phyloP scores from a whole-genome alignment of 2,797 vertebrate species.

The Rhyacichthys aspro region DNA sequence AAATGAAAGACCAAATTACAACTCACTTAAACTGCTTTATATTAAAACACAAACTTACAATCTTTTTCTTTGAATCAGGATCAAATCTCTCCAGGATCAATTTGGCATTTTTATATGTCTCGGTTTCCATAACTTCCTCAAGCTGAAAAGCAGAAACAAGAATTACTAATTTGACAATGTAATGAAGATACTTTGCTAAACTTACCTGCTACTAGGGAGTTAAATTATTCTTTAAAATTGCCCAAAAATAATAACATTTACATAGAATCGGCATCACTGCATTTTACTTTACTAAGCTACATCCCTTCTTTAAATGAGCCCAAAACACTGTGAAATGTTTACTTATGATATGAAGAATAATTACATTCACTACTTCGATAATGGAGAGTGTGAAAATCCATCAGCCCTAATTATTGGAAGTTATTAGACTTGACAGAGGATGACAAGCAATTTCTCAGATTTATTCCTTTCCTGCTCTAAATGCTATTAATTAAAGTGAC shows the following conservation, averaged over 20 bases:
- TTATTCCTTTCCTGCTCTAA: slow-evolving; percentile 95
- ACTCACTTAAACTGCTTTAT: not conserved
- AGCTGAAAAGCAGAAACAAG: slow-evolving; percentile 78
- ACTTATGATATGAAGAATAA: slow-evolving; percentile 99
- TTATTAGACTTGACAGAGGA: slow-evolving; percentile 99
- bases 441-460: slow-evolving; percentile 99
- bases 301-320: slow-evolving; percentile 86
- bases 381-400: slow-evolving; percentile 99
- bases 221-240: no score
- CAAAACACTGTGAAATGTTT: slow-evolving; percentile 95
- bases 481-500: slow-evolving; percentile 99
- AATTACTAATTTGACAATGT: not conserved
- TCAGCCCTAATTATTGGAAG: slow-evolving; percentile 99
- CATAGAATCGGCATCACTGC: slow-evolving; percentile 25
- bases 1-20: not conserved
- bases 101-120: slow-evolving; percentile 98
- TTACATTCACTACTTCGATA: slow-evolving; percentile 99
- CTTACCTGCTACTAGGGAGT: no score
- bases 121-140: slow-evolving; percentile 99
- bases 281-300: slow-evolving; percentile 32
- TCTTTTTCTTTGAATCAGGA: slow-evolving; percentile 90
- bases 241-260: slow-evolving; percentile 27
- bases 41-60: slow-evolving; percentile 76
- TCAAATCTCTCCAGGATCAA: slow-evolving; percentile 98
- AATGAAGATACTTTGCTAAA: not conserved